Evolutionary conservation across 2,797 vertebrate species (phyloP).

Genomic region (Clangula hyemalis): DNA sequence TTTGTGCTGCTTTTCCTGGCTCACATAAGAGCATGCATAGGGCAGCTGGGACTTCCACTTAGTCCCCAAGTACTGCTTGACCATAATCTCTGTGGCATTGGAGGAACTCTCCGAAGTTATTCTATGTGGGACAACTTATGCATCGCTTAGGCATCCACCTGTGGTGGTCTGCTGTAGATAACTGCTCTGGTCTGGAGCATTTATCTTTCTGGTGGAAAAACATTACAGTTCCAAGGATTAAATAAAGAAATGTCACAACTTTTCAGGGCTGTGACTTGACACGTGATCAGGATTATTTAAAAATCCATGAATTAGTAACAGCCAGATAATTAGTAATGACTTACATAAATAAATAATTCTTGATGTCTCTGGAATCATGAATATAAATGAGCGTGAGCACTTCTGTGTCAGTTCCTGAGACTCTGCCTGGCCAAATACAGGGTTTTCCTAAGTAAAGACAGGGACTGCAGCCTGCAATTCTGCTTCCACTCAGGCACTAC

Average conservation of each 20-base stretch:
- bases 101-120: background rate
- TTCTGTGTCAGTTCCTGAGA: background rate
- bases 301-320: background rate
- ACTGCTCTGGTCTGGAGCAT: background rate
- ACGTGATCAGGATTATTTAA: background rate
- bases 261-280: background rate
- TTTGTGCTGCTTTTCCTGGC: background rate
- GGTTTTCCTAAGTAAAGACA: background rate
- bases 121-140: background rate
- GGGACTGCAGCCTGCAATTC: background rate
- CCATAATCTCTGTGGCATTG: background rate
- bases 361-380: background rate
- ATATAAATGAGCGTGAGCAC: background rate
- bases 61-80: background rate
- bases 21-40: background rate
- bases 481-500: background rate
- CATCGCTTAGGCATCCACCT: background rate
- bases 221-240: background rate
- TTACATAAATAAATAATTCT: background rate
- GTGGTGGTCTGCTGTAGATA: background rate
- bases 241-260: background rate
- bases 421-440: background rate
- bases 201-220: background rate
- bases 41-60: background rate
- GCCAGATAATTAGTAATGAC: background rate